Base-by-base conservation (phyloP, 2,888 invertebrate genomes). In the Luffia ferchaultella region DNA sequence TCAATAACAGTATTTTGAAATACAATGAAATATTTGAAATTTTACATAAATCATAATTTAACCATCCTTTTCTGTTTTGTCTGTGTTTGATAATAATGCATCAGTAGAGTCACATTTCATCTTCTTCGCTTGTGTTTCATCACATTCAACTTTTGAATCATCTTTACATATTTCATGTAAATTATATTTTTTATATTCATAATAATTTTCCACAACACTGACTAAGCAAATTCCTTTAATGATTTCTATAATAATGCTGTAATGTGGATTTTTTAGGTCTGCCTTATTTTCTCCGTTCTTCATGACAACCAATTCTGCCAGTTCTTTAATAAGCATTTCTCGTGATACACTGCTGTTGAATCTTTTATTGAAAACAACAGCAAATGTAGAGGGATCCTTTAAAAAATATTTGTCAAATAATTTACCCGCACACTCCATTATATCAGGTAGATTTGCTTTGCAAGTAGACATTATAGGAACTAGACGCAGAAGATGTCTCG, bases 391-490 rank as follows among this genome's bases (percentile, higher is more conserved):
- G 7, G 90, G 78, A 54, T 89, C 87, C 53, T 89, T 87, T 17
- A 89, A 76, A 67, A 96, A 94, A 65, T 90, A 88, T 63, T 89
- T 90, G 52, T 93, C 90, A 56, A 93, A 87, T 16, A 95, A 68
- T 49, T 77, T 72, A 48, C 88, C 88, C 0, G 90, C 89, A 49
- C 88, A 85, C 56, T 86, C 84, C 64, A 86, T 86, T 7, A 95
- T 93, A 51, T 93, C 93, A n/a, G 89, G 88, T 49, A 92, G 66
- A 57, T 89, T 89, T 1, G 96, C 93, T 63, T 89, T 91, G 67
- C 96, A 97, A 1, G 93, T 92, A 0, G 85, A 77, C 77, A 92
- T 89, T 49, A 97, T 88, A 0, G 97, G 97, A 16, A 96, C 70
- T 55, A 97, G 73, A 52, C 96, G 87, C 15, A 95, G 65, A 1